Evolutionary conservation across 2,888 invertebrate genomes (phyloP), one percentile per base, ranked within the genome.

Genomic region (Abrostola triplasia): DNA sequence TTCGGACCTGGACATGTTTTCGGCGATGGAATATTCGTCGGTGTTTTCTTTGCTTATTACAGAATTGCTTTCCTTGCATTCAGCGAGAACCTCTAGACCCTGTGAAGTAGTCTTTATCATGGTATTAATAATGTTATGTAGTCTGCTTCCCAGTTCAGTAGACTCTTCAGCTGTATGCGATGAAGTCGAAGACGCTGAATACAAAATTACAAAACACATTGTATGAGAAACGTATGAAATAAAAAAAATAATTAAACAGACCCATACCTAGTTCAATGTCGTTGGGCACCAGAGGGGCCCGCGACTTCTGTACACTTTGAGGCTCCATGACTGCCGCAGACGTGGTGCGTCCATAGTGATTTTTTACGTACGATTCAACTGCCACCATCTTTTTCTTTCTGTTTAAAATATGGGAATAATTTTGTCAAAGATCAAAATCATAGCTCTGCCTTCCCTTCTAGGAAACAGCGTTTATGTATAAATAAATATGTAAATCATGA

Each of bases 351-450:
- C 87, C 86, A 75, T 84, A 90, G 69, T 88, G 88, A 73, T 66
- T 85, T 66, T 88, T 89, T 50, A 89, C 81, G 79, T 91, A 88
- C n/a, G 89, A 82, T 73, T 90, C 91, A 59, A 88, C 87, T n/a
- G 85, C 85, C 60, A 84, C 85, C 85, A 88, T 88, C 73, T 88
- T 91, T 76, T 87, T 86, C 70, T 86, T 90, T 72, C 82, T 85
- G 74, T 5, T 61, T 38, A 48, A 37, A 67, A 55, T 11, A 38
- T 24, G 24, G 1, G 24, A 24, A 24, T 24, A 2, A 24, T 24
- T 24, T 24, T 24, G 24, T 24, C 1, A 24, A 24, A 24, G 24
- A 24, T 24, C 24, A 24, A 24, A 24, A 24, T 24, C 24, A 4
- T 24, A 24, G 24, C 24, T 24, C 24, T 24, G 24, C 24, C 24